Base-by-base conservation (phyloP, 30 jellyfish, hydroid and myxozoan genomes). In the Cassiopea xamachana region DNA sequence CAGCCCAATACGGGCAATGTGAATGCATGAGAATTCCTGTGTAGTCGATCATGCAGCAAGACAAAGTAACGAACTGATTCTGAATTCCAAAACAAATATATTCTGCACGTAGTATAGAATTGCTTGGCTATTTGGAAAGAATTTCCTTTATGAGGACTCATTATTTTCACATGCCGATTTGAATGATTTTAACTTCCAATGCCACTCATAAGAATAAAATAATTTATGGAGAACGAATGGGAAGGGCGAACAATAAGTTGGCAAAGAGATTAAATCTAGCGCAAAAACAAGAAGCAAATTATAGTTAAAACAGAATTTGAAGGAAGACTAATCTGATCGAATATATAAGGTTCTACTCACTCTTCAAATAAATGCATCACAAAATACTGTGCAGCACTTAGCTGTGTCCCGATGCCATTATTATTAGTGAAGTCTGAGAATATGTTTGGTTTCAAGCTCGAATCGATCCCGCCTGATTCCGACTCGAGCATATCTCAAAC, bases 281-380 rank as follows among this genome's bases (percentile, higher is more conserved):
- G 39, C 0, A 27, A 27, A 27, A 27, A 27, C 39, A 27, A 27
- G 39, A 27, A 27, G 39, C 39, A 27, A 27, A 27, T 27, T 27
- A 27, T 3, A 3, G 64, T 10, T 10, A 55, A 55, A 3, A 3
- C 64, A 3, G 64, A 55, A 3, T 6, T 3, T 55, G 64, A 55
- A 55, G 7, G 12, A 55, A 55, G 64, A 55, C 64, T 55, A 3
- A 6, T 55, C 7, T 55, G 64, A 55, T 3, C 12, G 10, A 55
- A 10, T 10, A 10, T 55, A 6, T 3, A 55, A 55, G 12, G 64
- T 55, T 55, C 64, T 48, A 84, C 98, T 87, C 49, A 93, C 97
- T 90, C 91, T 18, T 93, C 98, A 51, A 93, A 93, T 27, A 93
- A 76, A 79, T 86, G 88, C 98, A 93, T 93, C 89, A 88, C 98